Evolutionary conservation across 2,888 invertebrate species (phyloP), one percentile per base, ranked within the genome.

Genomic region (Mesopsocus fuscifrons): DNA sequence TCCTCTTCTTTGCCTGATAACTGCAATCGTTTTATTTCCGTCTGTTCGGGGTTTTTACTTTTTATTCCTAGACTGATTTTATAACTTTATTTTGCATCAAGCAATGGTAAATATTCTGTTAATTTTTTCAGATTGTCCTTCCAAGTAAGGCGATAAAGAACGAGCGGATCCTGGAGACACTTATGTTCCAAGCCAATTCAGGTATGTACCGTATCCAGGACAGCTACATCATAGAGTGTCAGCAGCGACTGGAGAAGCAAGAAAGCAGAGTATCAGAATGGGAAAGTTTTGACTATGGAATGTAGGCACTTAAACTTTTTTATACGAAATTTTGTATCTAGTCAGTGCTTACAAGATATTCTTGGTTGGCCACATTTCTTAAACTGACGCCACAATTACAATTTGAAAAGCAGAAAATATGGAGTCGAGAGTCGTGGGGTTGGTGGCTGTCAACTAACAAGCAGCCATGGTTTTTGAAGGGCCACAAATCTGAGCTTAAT

Each of bases 151-250:
- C 88, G 38, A 85, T 91, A 53, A 85, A 82, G 59, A 88, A 91
- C 62, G 89, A 91, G 61, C 71, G 81, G 44, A 91, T 91, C 52
- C 67, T 91, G 56, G 88, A 89, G 60, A 91, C 91, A 3, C 68
- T 91, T 40, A 87, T 88, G 82, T 82, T 79, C 62, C 91, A 91
- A 64, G 89, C 89, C 42, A 88, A 87, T 61, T 77, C 84, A 2
- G 91, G 91, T 34, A 88, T 88, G 71, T 91, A 88, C 64, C 71
- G 88, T 46, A 83, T 89, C 58, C 84, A 88, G 58, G 87, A 88
- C 60, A 76, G 77, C 52, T 82, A 82, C 56, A 65, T 91, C 54
- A 82, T 85, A 61, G 87, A 83, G 52, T 89, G 85, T 59, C 81
- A 85, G 55, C 80, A 79, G 59, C 74, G 80, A 53, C 68, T 88